Conservation (phyloP, 2,113 vertebrate species). For the Ictidomys tridecemlineatus region DNA sequence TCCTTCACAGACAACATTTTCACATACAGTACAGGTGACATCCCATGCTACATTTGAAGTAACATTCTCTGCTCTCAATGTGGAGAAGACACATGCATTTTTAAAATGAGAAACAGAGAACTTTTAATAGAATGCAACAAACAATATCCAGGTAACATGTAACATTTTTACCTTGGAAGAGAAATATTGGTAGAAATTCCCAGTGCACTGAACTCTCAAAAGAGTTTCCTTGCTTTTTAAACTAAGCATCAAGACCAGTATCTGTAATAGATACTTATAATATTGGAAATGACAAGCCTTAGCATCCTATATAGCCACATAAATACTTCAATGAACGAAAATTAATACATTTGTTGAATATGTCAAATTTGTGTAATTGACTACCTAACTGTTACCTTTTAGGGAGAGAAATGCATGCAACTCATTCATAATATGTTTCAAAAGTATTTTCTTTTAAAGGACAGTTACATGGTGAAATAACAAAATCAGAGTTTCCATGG, state of each 20-base stretch:
- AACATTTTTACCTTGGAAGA: conserved; percentile 82
- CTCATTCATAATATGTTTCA: conserved; percentile 51
- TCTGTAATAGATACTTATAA: conserved; percentile 79
- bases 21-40: conserved; percentile 72
- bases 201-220: conserved; percentile 86
- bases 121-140: conserved; percentile 77
- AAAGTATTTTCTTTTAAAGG: conserved; percentile 20
- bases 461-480: background rate
- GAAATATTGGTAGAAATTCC: conserved; percentile 85
- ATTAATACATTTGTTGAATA: conserved; percentile 54
- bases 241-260: conserved; percentile 75
- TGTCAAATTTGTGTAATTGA: background rate
- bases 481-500: background rate
- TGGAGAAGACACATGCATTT: conserved; percentile 83
- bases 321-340: conserved; percentile 74
- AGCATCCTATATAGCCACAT: conserved; percentile 64
- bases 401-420: background rate
- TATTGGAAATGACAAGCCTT: conserved; percentile 78
- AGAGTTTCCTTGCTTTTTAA: conserved; percentile 82
- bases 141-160: conserved; percentile 82
- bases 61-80: conserved; percentile 75
- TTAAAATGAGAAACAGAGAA: conserved; percentile 76
- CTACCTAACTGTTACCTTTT: background rate
- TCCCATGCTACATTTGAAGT: conserved; percentile 83
- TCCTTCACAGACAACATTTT: conserved; percentile 75